Evolutionary conservation across 2,888 invertebrate genomes (phyloP).

Genomic region (Cantharis lateralis): DNA sequence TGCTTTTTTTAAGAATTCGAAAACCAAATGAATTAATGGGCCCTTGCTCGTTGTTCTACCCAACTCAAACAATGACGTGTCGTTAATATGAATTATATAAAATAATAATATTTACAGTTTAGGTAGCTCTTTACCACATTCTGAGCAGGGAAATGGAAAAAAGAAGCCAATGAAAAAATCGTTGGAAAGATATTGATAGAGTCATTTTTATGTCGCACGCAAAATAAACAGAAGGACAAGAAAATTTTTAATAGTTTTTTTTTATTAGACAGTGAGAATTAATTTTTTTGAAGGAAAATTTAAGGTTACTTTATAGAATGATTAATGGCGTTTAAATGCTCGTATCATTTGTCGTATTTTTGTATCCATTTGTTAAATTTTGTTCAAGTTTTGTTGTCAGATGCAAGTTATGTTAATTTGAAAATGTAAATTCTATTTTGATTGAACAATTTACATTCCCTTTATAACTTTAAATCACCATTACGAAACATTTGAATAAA

Average conservation of each 20-base stretch:
- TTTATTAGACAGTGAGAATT: neutral
- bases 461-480: conserved; percentile 10
- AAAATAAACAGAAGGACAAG: neutral
- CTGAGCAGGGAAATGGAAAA: too few species aligned
- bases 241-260: neutral
- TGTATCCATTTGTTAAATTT: conserved; percentile 34
- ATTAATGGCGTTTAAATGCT: conserved; percentile 35
- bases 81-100: too few species aligned
- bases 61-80: too few species aligned
- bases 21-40: too few species aligned
- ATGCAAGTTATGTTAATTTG: conserved; percentile 38
- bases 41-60: too few species aligned
- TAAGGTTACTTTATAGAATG: conserved; percentile 19
- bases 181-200: neutral
- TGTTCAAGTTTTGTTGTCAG: conserved; percentile 17
- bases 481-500: conserved; percentile 23
- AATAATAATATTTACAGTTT: too few species aligned
- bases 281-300: neutral
- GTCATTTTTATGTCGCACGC: neutral
- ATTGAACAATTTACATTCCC: conserved; percentile 15
- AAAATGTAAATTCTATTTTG: conserved; percentile 27
- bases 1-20: too few species aligned
- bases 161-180: neutral
- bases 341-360: conserved; percentile 37
- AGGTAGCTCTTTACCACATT: too few species aligned